Conservation (phyloP, 1,140 invertebrate genomes). For the Globodera ellingtonae region DNA sequence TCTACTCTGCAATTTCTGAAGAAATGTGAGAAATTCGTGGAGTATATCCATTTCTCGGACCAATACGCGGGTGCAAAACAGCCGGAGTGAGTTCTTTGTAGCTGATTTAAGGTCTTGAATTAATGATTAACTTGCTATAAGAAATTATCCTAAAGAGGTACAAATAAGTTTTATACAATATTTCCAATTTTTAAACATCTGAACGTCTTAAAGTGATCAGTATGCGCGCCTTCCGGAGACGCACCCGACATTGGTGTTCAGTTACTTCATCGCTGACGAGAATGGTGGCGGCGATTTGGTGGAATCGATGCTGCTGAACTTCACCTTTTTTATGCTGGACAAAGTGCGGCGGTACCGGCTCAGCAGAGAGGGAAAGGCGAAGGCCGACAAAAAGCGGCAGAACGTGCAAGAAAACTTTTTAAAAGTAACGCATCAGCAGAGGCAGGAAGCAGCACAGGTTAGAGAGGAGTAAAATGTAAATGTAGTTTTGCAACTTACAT, state of each 20-base stretch:
- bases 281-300: conserved; percentile 34
- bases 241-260: conserved; percentile 74
- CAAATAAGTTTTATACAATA: no score
- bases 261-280: conserved; percentile 72
- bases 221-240: conserved; percentile 71
- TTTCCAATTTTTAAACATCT: no score
- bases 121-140: no score
- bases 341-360: conserved; percentile 80
- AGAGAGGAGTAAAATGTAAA: no score
- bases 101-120: no score
- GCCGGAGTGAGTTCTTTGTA: conserved; percentile 75
- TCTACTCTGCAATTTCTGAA: conserved; percentile 74
- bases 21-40: conserved; percentile 82
- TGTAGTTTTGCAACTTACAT: no score
- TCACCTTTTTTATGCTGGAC: conserved; percentile 52
- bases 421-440: conserved; percentile 85
- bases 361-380: conserved; percentile 80
- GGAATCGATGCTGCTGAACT: conserved; percentile 48
- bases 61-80: conserved; percentile 81
- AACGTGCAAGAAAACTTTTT: conserved; percentile 87
- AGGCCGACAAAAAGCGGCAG: conserved; percentile 83
- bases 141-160: no score
- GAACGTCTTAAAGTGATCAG: conserved; percentile 17
- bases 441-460: conserved; percentile 62
- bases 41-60: conserved; percentile 96